Base-by-base conservation (phyloP, 2,888 invertebrate genomes). In the Dynastes tityus region DNA sequence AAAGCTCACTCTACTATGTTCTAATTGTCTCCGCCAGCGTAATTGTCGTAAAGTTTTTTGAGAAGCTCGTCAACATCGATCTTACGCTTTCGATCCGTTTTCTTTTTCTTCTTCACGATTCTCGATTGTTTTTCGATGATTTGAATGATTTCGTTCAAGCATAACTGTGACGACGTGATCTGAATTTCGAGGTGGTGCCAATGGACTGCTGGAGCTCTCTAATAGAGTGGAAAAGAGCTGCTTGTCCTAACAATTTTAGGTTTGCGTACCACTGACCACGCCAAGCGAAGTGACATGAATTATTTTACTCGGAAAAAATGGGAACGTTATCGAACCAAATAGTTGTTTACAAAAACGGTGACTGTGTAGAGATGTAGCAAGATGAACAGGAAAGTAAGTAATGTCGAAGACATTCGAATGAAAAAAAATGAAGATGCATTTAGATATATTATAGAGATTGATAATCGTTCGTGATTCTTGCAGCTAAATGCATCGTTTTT, bases 101-200 rank as follows among this genome's bases (percentile, higher is more conserved):
- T 68, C 13, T 16, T 65, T 16, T 8, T 13, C 37, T 65, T 65
- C 37, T 68, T 32, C 68, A 29, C 51, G 2, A 68, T 68, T 51
- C 8, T 49, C 51, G 51, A 68, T 68, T 68, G 68, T 68, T 68
- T 68, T 68, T 68, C 29, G 51, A 51, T 68, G 27, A 51, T 68
- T 27, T n/a, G 27, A 68, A 29, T 68, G 68, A 68, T 51, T 68
- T 68, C 68, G 29, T 51, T 68, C 68, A 51, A 68, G 51, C 68
- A 51, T 68, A 51, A 68, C 68, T 51, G 51, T 68, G 27, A 68
- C 68, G 68, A 68, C 51, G 51, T 68, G 68, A 27, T 51, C 68
- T 68, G 68, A 51, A 68, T 68, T 68, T 68, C 40, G 27, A 68
- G 45, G 16, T 40, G 49, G 22, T 58, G 55, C 55, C 55, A 45